A percentile compares a stretch with the other conserved stretches of the same genome.
These are phyloP conservation scores for Tetraneura akinire DNA, from an alignment of 1,140 invertebrate species.

Conservation along the genomic window DNA sequence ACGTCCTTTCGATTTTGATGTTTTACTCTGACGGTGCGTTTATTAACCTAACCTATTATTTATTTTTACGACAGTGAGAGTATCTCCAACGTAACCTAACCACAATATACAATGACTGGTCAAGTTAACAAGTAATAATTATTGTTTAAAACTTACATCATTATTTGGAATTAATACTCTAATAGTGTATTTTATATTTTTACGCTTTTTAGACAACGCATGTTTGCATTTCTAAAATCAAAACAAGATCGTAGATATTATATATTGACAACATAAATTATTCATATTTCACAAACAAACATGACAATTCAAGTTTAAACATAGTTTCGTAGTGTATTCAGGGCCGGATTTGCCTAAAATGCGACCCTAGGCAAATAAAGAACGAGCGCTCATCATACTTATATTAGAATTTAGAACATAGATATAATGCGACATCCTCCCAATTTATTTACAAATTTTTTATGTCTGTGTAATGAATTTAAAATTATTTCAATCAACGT, in stretches of 20 bases:
- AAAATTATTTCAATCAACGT: no score
- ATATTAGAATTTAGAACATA: no score
- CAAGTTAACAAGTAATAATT: slow-evolving; percentile 1
- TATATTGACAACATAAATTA: slow-evolving; percentile 11
- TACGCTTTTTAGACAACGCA: no score
- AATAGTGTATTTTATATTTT: background rate
- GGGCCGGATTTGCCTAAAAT: no score
- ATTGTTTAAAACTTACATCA: background rate
- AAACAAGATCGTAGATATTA: background rate
- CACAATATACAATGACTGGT: background rate
- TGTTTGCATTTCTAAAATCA: slow-evolving; percentile 15
- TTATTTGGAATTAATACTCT: background rate
- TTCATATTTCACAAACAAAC: background rate
- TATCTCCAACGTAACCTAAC: background rate
- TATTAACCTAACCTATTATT: background rate
- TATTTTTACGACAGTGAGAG: slow-evolving; percentile 14
- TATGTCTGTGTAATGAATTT: no score
- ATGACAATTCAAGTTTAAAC: background rate
- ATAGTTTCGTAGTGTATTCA: no score
- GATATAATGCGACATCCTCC: no score
- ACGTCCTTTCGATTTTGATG: background rate
- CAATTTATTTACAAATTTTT: no score
- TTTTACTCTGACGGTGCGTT: background rate
- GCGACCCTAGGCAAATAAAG: no score
- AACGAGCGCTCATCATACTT: no score